Evolutionary conservation across 1,140 invertebrate genomes (phyloP).

Genomic region (Ips nitidus): DNA sequence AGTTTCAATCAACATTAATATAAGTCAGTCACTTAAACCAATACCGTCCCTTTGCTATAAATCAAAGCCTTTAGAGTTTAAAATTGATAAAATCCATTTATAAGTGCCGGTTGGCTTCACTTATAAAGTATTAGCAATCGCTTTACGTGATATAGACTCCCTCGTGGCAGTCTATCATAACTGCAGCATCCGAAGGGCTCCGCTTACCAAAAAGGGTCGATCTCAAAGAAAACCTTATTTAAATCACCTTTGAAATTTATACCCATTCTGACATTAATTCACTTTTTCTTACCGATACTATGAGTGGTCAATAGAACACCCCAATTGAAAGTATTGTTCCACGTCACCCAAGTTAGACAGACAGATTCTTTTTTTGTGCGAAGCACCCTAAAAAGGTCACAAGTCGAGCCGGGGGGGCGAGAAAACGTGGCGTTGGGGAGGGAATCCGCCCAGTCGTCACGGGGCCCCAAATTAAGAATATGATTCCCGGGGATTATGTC

Average conservation of each 20-base stretch:
- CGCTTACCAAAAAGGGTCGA: constrained; percentile 12
- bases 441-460: constrained; percentile 43
- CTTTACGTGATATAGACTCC: constrained; percentile 49
- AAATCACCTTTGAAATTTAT: neutral
- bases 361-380: neutral
- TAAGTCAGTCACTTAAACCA: constrained; percentile 14
- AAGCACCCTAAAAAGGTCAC: constrained; percentile 38
- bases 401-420: constrained; percentile 40
- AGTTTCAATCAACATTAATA: neutral
- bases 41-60: constrained; percentile 38
- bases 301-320: too few relatives aligned
- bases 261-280: neutral
- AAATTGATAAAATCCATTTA: constrained; percentile 55
- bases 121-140: constrained; percentile 53
- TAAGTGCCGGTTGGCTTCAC: constrained; percentile 52
- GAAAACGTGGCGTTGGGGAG: constrained; percentile 44
- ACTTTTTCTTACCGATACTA: neutral
- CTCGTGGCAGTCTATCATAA: constrained; percentile 47
- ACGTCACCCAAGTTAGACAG: neutral
- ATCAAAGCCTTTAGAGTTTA: constrained; percentile 47
- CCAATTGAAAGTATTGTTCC: too few relatives aligned
- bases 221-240: neutral
- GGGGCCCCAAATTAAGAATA: constrained; percentile 49
- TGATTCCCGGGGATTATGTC: constrained; percentile 44
- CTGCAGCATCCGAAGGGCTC: constrained; percentile 17